These are phyloP conservation scores for Phrynocephalus versicolor DNA, from an alignment of 2,113 vertebrate species.

Conservation along the genomic window DNA sequence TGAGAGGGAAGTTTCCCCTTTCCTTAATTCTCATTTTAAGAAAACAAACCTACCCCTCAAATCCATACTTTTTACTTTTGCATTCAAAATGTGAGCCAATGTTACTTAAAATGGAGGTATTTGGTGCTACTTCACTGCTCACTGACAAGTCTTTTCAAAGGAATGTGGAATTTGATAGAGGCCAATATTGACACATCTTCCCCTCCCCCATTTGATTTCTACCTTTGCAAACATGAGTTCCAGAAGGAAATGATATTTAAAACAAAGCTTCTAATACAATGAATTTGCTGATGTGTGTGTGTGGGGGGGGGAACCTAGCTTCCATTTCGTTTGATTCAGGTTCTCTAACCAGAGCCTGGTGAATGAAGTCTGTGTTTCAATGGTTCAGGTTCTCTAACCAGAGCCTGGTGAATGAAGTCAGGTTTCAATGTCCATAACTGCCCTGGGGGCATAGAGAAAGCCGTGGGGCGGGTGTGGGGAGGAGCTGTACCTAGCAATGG, in stretches of 20 bases:
- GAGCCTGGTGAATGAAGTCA: background rate
- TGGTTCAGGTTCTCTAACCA: background rate
- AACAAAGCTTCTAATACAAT: background rate
- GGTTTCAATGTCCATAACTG: background rate
- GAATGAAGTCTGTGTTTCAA: background rate
- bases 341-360: background rate
- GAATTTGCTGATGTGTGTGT: background rate
- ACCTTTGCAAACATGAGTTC: background rate
- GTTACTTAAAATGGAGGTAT: background rate
- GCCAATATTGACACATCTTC: slow-evolving; percentile 21
- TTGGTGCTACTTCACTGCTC: background rate
- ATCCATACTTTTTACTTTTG: background rate
- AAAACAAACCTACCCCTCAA: background rate
- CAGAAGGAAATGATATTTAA: background rate
- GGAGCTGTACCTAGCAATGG: background rate
- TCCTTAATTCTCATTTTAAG: background rate
- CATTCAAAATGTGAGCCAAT: background rate
- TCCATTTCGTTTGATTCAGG: background rate
- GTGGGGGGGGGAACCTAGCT: background rate
- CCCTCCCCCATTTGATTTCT: background rate
- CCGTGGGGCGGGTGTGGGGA: background rate
- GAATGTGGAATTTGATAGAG: slow-evolving; percentile 25
- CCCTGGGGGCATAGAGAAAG: background rate
- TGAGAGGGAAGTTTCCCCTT: background rate
- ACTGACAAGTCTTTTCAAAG: slow-evolving; percentile 14